Base-by-base conservation (phyloP, 2,113 vertebrate species). In the Semnopithecus entellus region DNA sequence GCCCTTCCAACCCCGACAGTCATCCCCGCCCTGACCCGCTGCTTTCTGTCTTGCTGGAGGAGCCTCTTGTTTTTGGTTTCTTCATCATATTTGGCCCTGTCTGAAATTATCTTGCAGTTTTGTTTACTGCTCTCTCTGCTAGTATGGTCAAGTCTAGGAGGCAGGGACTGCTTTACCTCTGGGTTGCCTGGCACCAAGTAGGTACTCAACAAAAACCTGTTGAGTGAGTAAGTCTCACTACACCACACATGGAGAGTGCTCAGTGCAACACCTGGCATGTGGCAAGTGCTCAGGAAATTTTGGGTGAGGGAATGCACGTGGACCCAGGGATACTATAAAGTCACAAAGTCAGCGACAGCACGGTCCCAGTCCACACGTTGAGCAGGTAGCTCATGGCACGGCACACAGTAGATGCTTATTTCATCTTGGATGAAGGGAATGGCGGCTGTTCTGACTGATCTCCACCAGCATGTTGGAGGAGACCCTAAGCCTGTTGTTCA, bases 361-460 rank as follows among this genome's bases (percentile, higher is more conserved):
- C 40, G 1, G 50, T 22, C 45, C 76, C 14, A 11, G 76, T 32
- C 17, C 6, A 6, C 4, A 11, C 0, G 17, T 2, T 5, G 14
- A 64, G 57, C 59, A 32, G 61, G 45, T 3, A 27, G 45, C n/a
- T 43, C 57, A 6, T 2, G 16, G 48, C 66, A 16, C 9, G 3
- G 35, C 59, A 50, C 14, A 7, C 6, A 66, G 43, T 38, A 40
- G 45, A 25, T 52, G 7, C 45, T 38, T 79, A 18, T 13, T 59
- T 45, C 18, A 35, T 52, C n/a, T 4, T 52, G 35, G 35, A n/a
- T 22, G 27, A 32, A 38, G 91, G 17, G 23, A 50, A 50, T 4
- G 12, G 68, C 48, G 23, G 40, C 40, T 20, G 9, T 68, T 30
- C 68, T 3, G 4, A 23, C 4, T 8, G 3, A 25, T 16, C 20